Base-by-base conservation (phyloP, 2,113 vertebrate species). In the Hyperopisus bebe region DNA sequence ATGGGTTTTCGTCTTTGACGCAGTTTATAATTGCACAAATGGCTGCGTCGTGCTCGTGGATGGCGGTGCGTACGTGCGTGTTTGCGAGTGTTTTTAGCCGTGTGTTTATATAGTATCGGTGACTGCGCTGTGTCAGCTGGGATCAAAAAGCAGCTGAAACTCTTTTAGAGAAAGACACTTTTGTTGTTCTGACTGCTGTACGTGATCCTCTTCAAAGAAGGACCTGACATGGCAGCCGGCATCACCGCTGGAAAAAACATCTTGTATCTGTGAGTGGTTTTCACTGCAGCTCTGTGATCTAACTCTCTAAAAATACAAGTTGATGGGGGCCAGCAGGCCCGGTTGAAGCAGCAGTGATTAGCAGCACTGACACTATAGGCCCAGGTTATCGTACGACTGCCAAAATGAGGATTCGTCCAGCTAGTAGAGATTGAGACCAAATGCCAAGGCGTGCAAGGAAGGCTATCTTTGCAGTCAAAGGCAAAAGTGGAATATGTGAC, bases 221-320 rank as follows among this genome's bases (percentile, higher is more conserved):
- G 86, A 39, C 19, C 31, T 55, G 39, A 87, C 58, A 44, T 35
- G 50, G 31, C 53, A 53, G n/a, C 39, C 51, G 6, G 24, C 35
- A 39, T 24, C 51, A 21, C 86, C 24, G 8, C 21, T 84, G 51
- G 24, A 62, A 87, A 87, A 87, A 19, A 87, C 17, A 31, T 21
- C 17, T 35, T 24, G n/a, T 39, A 21, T 4, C 50, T 2, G 27
- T 87, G 50, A 55, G 31, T 48, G 85, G 50, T 87, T 51, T 86
- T 86, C 83, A 86, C 44, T 13, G 44, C 83, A 50, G 48, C 24
- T 50, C 46, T 86, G 85, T 86, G 85, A 53, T 86, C 48, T 86
- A 17, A 31, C 47, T 17, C 48, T 31, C 53, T 10, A 85, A 27
- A 85, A 88, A 62, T 35, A 19, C 35, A 44, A 21, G 21, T 31